Evolutionary conservation across 2,888 invertebrate species (phyloP).

Genomic region (Sesia apiformis): DNA sequence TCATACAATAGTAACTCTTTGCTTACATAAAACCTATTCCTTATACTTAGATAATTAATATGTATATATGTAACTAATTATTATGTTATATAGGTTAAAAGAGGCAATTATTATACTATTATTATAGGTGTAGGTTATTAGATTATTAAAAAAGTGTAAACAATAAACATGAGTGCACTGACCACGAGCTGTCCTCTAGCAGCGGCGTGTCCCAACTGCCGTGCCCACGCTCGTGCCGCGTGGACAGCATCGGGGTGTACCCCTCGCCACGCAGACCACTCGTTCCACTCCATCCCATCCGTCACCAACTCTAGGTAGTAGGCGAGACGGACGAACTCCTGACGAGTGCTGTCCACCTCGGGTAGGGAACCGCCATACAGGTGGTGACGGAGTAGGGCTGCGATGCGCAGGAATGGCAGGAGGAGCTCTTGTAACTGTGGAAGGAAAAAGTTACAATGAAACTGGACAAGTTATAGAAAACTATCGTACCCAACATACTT

Average conservation of each 20-base stretch:
- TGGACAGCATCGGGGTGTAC: slow-evolving; percentile 8
- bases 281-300: slow-evolving; percentile 28
- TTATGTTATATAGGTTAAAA: too few relatives aligned
- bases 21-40: too few relatives aligned
- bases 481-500: too few relatives aligned
- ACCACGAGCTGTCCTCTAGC: slow-evolving; percentile 50
- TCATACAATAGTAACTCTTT: too few relatives aligned
- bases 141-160: too few relatives aligned
- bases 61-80: too few relatives aligned
- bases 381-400: slow-evolving; percentile 88
- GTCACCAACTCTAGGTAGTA: slow-evolving; percentile 81
- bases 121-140: too few relatives aligned
- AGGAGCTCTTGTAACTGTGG: slow-evolving; percentile 83
- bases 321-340: slow-evolving; percentile 85
- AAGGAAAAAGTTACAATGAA: not conserved
- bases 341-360: slow-evolving; percentile 75
- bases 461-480: too few relatives aligned
- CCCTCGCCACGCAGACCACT: slow-evolving; percentile 25
- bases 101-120: too few relatives aligned
- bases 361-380: slow-evolving; percentile 86
- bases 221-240: slow-evolving; percentile 14
- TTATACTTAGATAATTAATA: too few relatives aligned
- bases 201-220: slow-evolving; percentile 37
- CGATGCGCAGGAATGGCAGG: slow-evolving; percentile 88
- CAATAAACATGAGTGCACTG: slow-evolving; percentile 3